A percentile compares a stretch with the other conserved stretches of the same genome.
Evolutionary conservation across 2,888 invertebrate genomes (phyloP).

Genomic region (Hyposoter dolosus): DNA sequence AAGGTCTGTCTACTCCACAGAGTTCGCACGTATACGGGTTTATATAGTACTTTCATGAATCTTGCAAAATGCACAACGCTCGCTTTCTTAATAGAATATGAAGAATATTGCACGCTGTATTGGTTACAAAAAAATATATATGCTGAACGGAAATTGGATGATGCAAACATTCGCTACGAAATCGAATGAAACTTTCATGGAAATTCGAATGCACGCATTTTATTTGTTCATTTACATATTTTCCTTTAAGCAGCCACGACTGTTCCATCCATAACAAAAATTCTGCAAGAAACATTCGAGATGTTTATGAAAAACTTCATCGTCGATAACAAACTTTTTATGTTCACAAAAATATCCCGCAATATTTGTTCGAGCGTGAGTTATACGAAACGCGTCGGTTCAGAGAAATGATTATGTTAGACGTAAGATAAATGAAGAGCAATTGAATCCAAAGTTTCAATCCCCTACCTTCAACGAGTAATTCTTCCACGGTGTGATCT

Average conservation of each 20-base stretch:
- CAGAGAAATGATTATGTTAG: background rate
- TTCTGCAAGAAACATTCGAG: background rate
- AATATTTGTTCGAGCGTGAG: too few relatives aligned
- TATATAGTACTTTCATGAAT: constrained; percentile 57
- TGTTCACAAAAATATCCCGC: background rate
- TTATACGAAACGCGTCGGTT: too few relatives aligned
- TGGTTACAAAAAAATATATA: constrained; percentile 4
- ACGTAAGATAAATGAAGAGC: background rate
- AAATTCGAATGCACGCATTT: background rate
- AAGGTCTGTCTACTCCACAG: constrained; percentile 20
- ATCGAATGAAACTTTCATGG: constrained; percentile 1
- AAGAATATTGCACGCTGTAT: constrained; percentile 26
- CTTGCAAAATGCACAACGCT: constrained; percentile 42
- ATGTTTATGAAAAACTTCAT: background rate
- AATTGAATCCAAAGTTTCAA: background rate
- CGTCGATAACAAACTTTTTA: background rate
- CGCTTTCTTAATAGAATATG: constrained; percentile 59
- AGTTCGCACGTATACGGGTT: constrained; percentile 52
- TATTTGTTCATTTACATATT: background rate
- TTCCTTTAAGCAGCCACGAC: background rate
- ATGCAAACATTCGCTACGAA: background rate
- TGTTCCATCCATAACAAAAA: background rate
- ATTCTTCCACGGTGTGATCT: background rate
- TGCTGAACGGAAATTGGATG: background rate
- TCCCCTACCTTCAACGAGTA: background rate